Conservation (phyloP, 2,888 invertebrate genomes). For the Pollenia labialis region DNA sequence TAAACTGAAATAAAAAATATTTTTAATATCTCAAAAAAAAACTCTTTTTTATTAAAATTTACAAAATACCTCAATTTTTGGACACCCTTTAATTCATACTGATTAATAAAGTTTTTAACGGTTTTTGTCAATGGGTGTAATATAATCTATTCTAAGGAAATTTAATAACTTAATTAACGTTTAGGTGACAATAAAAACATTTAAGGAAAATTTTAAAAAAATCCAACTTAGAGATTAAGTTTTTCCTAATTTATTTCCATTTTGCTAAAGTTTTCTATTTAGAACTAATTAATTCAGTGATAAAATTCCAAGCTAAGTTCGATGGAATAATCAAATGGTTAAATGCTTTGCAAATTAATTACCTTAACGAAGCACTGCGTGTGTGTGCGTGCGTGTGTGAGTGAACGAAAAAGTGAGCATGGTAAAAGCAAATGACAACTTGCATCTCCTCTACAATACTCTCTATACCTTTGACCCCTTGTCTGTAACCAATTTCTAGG, state of each 20-base stretch:
- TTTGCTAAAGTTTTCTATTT: not conserved
- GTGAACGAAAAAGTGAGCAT: not conserved
- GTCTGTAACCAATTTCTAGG: constrained; percentile 30
- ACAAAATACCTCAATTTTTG: too few relatives aligned
- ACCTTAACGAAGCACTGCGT: constrained; percentile 56
- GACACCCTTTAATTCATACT: too few relatives aligned
- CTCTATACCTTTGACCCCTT: not conserved
- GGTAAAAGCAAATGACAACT: constrained; percentile 5
- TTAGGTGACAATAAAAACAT: too few relatives aligned
- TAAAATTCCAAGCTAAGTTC: constrained; percentile 41
- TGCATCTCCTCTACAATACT: constrained; percentile 2
- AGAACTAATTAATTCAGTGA: constrained; percentile 40
- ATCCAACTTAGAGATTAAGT: not conserved
- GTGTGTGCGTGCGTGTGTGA: not conserved
- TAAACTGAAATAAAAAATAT: too few relatives aligned
- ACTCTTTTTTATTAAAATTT: too few relatives aligned
- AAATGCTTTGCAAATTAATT: constrained; percentile 60
- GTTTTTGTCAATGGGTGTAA: too few relatives aligned
- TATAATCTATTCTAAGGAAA: too few relatives aligned
- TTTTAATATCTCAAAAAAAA: too few relatives aligned
- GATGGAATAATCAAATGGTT: constrained; percentile 58
- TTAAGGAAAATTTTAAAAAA: too few relatives aligned
- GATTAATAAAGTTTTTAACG: too few relatives aligned
- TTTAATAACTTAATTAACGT: too few relatives aligned
- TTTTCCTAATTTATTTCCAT: constrained; percentile 1